These are phyloP conservation scores for Serilophus lunatus DNA, from an alignment of 2,113 vertebrate genomes.

Conservation along the genomic window DNA sequence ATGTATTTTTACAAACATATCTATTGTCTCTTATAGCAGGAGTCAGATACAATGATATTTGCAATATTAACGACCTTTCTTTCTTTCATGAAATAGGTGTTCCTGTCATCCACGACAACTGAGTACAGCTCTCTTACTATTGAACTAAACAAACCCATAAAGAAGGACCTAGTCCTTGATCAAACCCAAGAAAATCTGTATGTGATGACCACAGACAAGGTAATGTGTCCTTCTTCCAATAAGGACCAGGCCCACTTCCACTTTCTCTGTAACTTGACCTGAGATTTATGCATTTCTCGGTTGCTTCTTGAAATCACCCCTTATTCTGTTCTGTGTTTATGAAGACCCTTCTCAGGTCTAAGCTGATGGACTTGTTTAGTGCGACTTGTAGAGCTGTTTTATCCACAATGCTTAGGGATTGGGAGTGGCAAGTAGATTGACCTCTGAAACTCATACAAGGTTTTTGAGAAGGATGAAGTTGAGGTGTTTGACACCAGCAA, in stretches of 20 bases:
- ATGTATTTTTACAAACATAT: not conserved
- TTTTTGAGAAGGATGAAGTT: not conserved
- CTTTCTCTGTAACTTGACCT: not conserved
- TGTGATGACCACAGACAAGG: slow-evolving; percentile 90
- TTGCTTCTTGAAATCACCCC: not conserved
- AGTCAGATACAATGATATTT: not conserved
- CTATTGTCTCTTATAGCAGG: not conserved
- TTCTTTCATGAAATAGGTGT: slow-evolving; percentile 75
- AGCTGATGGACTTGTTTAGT: not conserved
- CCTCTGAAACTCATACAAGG: not conserved
- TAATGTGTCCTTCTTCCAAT: not conserved
- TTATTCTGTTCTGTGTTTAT: too few species aligned
- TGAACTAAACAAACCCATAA: slow-evolving; percentile 78
- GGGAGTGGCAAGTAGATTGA: not conserved
- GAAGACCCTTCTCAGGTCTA: not conserved
- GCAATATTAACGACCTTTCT: not conserved
- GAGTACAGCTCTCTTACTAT: slow-evolving; percentile 76
- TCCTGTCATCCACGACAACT: slow-evolving; percentile 65
- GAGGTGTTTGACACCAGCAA: not conserved
- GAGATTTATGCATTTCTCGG: not conserved
- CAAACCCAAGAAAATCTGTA: slow-evolving; percentile 78
- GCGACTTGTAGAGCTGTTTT: not conserved
- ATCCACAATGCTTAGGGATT: fast-evolving
- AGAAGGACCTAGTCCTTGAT: slow-evolving; percentile 87
- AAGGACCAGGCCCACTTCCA: not conserved